phyloP scores from a whole-genome alignment of 2,888 invertebrate species.

The Oscheius sp. region DNA sequence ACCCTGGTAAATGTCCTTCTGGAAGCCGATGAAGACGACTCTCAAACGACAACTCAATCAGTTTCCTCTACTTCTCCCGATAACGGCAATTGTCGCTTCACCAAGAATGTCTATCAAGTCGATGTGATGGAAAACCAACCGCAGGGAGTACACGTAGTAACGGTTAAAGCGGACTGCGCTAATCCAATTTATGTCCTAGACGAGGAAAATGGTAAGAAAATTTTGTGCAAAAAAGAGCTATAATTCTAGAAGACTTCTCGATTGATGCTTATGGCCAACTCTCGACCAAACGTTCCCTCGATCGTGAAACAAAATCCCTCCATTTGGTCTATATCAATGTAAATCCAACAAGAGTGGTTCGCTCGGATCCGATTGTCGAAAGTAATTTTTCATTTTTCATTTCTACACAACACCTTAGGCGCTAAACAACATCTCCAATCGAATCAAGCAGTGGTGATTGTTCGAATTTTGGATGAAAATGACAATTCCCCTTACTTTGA shows the following conservation, averaged over 20 bases:
- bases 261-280: constrained; percentile 60
- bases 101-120: constrained; percentile 55
- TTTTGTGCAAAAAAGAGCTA: not conserved
- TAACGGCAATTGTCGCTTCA: constrained; percentile 45
- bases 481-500: constrained; percentile 64
- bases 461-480: constrained; percentile 64
- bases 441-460: constrained; percentile 62
- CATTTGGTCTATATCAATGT: constrained; percentile 63
- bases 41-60: constrained; percentile 18
- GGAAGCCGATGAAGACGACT: constrained; percentile 35
- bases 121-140: constrained; percentile 57
- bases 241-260: constrained; percentile 54
- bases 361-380: constrained; percentile 47
- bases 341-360: constrained; percentile 31
- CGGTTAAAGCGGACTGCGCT: constrained; percentile 43
- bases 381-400: too few relatives aligned
- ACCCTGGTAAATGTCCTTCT: constrained; percentile 49
- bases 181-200: constrained; percentile 5
- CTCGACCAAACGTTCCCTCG: constrained; percentile 50
- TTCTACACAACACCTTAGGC: constrained; percentile 51
- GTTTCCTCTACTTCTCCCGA: not conserved
- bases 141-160: constrained; percentile 39
- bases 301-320: constrained; percentile 60
- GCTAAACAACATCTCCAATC: constrained; percentile 52
- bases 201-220: constrained; percentile 3